phyloP scores from a whole-genome alignment of 1,140 invertebrate species.

The Galleria mellonella region DNA sequence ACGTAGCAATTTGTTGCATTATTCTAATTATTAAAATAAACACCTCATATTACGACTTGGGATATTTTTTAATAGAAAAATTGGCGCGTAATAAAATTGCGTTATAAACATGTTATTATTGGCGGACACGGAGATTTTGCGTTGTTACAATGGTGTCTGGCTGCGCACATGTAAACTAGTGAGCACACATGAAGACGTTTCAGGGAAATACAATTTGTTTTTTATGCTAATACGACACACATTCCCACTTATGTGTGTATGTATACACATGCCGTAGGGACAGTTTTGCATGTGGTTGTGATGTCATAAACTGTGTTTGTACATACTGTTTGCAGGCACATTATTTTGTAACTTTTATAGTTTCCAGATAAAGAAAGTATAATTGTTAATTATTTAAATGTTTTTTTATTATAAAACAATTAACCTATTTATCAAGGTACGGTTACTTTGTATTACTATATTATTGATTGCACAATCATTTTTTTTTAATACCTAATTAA shows the following conservation, averaged over 20 bases:
- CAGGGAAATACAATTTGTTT: constrained; percentile 7
- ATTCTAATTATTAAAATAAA: too few species aligned
- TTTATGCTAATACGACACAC: constrained; percentile 6
- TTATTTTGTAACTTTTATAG: constrained; percentile 10
- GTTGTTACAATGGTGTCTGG: not conserved
- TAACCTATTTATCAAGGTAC: not conserved
- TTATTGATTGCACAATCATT: too few species aligned
- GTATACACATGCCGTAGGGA: constrained; percentile 4
- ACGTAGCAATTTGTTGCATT: not conserved
- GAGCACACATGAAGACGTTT: not conserved
- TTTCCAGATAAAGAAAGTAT: too few species aligned
- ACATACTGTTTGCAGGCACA: constrained; percentile 9
- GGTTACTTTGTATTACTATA: constrained; percentile 2
- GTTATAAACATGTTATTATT: too few species aligned
- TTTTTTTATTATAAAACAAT: constrained; percentile 1
- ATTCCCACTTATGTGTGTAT: not conserved
- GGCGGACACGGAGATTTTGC: not conserved
- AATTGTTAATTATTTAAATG: not conserved
- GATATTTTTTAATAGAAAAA: too few species aligned
- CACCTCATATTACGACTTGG: too few species aligned
- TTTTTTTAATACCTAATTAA: too few species aligned
- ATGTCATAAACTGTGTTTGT: constrained; percentile 5
- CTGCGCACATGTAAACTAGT: not conserved
- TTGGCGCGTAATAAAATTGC: too few species aligned
- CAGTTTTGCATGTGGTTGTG: constrained; percentile 2